These are phyloP conservation scores for Drosophila falleni DNA, from an alignment of 2,888 invertebrate species.

Conservation along the genomic window DNA sequence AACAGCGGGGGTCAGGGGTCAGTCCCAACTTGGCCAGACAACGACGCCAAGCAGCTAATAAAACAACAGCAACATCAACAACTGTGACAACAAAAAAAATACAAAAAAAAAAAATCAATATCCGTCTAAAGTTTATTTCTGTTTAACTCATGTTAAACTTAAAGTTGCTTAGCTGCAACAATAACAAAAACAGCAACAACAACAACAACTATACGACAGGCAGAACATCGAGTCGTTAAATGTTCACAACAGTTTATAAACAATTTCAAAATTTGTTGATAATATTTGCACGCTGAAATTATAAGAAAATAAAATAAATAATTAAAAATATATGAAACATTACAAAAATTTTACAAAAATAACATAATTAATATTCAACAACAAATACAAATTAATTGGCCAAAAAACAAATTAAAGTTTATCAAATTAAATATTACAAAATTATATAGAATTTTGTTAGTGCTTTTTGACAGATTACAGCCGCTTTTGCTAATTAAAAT, in stretches of 20 bases:
- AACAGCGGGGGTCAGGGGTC: conserved; percentile 25
- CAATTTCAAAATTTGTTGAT: conserved; percentile 1
- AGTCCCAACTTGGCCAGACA: conserved; percentile 33
- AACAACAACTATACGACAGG: neutral
- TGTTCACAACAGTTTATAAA: conserved; percentile 22
- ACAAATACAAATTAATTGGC: conserved; percentile 8
- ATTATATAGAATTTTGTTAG: conserved; percentile 23
- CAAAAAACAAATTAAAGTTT: conserved; percentile 18
- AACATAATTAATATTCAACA: neutral
- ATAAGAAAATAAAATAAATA: conserved; percentile 8
- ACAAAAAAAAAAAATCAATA: conserved; percentile 82
- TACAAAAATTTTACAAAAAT: neutral
- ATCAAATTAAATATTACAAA: conserved; percentile 13
- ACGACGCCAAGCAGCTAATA: conserved; percentile 19
- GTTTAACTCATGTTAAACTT: conserved; percentile 63
- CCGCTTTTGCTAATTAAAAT: conserved; percentile 51
- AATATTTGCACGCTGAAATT: conserved; percentile 9
- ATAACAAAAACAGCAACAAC: conserved; percentile 26
- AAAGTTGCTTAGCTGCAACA: conserved; percentile 45
- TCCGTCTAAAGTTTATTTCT: conserved; percentile 86
- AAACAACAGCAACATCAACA: conserved; percentile 23
- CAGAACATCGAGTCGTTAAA: conserved; percentile 17
- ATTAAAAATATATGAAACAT: neutral
- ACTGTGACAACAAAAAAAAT: conserved; percentile 9
- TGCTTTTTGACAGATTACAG: conserved; percentile 51